Evolutionary conservation across 2,888 invertebrate species (phyloP), one percentile per base, ranked within the genome.

Genomic region (Calliscelio sp.): DNA sequence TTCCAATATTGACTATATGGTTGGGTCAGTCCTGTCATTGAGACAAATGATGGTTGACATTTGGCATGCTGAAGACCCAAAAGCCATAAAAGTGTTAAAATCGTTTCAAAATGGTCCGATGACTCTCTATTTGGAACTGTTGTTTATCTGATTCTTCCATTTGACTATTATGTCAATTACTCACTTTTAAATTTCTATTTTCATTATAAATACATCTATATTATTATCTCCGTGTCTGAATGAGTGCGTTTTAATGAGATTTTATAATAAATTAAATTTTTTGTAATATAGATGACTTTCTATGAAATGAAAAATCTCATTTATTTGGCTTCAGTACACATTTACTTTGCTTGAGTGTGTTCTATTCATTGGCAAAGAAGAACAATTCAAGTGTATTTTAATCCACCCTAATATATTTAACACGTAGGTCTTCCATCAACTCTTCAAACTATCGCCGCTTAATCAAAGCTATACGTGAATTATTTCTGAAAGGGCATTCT

Each of bases 1-100:
- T 65, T 75, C 75, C 46, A 75, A 75, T 66, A 57, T 66, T 75
- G 75, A 75, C 75, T 66, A 57, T 75, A 57, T 25, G 57, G 65
- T 57, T 41, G 46, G 46, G 66, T 32, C 46, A 57, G 66, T 75
- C 35, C 53, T 57, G 46, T 66, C 66, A 66, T 57, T 66, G 14
- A 75, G 44, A 75, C 75, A 75, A 75, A 75, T 66, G 66, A 66
- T 44, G 32, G 32, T 55, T 75, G 2, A 10, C 32, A 75, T 46
- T 55, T 46, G 32, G 16, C 16, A 25, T 18, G 14, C 38, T 38
- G 14, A 18, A 7, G n/a, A 35, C 7, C 49, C 14, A 20, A 8
- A 35, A 28, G 6, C 44, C 11, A n/a, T 73, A 46, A 74, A 63
- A 8, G 44, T 28, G 38, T 65, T 44, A 53, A 74, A 74, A 46